Base-by-base conservation (phyloP, 2,888 invertebrate species). In the Apodemia mormo region DNA sequence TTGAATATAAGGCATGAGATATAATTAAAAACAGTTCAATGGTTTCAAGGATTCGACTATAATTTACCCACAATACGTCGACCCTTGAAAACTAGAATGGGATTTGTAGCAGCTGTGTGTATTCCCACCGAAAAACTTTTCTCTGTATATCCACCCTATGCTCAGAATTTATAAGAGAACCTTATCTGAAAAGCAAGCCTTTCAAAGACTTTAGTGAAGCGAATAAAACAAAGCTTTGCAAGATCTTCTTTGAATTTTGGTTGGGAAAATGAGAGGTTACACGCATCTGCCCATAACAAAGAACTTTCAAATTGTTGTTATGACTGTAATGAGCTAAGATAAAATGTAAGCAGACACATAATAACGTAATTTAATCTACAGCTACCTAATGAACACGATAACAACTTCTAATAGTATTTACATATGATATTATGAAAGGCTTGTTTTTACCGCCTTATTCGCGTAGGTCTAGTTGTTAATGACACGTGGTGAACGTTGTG, bases 221-320 rank as follows among this genome's bases (percentile, higher is more conserved):
- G 90, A 89, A 92, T 90, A 91, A 92, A 92, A 92, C 90, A 92
- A 92, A 90, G 92, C 92, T 90, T 92, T 92, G 92, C 89, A 87
- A 84, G 85, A 84, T 84, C 87, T 88, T 87, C 92, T 93, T 92
- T 93, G 91, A 92, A 92, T 91, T 93, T 93, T 79, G 91, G 90
- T 86, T 86, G 88, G 89, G 92, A 92, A 92, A 92, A 92, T 91
- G 90, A 90, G 89, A 88, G 91, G 90, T 89, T 90, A 89, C 89
- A 89, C 86, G 88, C 86, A 85, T 82, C 82, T 84, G 70, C 81
- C 78, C 33, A 56, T 33, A 12, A 52, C 64, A 65, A 65, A 52
- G 61, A 61, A 61, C 61, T 10, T 37, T 61, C 37, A 14, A 2
- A 6, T 33, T 61, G 33, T 37, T 61, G 33, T 61, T 61, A 33